These are phyloP conservation scores for Campopleginae sp. DNA, from an alignment of 2,888 invertebrate genomes.

Conservation along the genomic window DNA sequence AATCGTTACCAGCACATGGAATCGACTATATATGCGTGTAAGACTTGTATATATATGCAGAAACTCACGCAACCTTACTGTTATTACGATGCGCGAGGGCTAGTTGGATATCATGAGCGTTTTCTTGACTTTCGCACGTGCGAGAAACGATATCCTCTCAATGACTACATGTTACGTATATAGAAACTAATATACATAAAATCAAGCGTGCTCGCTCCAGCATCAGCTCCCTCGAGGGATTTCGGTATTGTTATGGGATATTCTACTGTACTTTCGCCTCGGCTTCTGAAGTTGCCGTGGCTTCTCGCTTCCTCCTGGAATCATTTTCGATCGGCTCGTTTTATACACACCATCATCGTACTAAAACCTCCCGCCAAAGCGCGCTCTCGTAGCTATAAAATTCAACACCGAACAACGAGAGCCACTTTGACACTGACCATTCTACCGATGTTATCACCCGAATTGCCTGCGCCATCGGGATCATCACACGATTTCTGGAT, in stretches of 20 bases:
- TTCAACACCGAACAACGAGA: conserved; percentile 53
- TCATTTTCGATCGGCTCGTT: conserved; percentile 64
- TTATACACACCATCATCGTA: conserved; percentile 60
- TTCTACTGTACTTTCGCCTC: conserved; percentile 53
- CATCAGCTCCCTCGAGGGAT: conserved; percentile 49
- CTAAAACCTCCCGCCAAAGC: conserved; percentile 52
- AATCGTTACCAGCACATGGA: conserved; percentile 55
- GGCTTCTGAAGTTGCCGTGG: conserved; percentile 47
- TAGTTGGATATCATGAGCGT: conserved; percentile 48
- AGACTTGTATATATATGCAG: conserved; percentile 7
- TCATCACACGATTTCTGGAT: conserved; percentile 35
- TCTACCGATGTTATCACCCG: conserved; percentile 46
- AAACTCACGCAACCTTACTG: conserved; percentile 61
- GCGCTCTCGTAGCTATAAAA: conserved; percentile 47
- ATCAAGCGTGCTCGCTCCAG: conserved; percentile 45
- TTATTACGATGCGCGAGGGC: conserved; percentile 57
- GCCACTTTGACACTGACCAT: conserved; percentile 58
- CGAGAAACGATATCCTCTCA: conserved; percentile 50
- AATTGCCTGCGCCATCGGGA: conserved; percentile 14
- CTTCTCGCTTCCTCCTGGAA: not conserved
- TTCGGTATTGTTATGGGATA: conserved; percentile 63
- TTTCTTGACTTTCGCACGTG: conserved; percentile 55
- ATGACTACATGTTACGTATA: conserved; percentile 23
- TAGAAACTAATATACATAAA: conserved; percentile 57
- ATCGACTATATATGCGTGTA: conserved; percentile 11